Evolutionary conservation across 2,113 vertebrate species (phyloP).

Genomic region (Spea bombifrons): DNA sequence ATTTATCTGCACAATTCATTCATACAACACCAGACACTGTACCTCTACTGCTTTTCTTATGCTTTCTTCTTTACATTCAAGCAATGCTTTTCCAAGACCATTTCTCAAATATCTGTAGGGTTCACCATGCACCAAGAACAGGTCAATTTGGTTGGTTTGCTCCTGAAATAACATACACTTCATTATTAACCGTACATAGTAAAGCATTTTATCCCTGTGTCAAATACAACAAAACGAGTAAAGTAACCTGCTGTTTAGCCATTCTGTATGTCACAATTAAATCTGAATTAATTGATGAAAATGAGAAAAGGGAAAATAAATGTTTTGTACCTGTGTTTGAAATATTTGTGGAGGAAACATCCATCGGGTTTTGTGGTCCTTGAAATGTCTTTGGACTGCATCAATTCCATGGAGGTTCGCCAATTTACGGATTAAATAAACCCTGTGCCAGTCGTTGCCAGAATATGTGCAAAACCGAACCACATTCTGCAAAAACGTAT

Average conservation of each 20-base stretch:
- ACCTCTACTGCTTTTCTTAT: conserved; percentile 69
- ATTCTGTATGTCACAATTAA: too few species aligned
- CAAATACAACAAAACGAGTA: not conserved
- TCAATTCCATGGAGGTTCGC: conserved; percentile 73
- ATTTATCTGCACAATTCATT: too few species aligned
- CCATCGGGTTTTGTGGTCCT: conserved; percentile 64
- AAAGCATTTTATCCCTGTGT: too few species aligned
- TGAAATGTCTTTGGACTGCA: conserved; percentile 71
- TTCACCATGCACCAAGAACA: conserved; percentile 74
- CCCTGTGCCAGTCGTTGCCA: conserved; percentile 76
- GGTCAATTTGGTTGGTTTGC: conserved; percentile 67
- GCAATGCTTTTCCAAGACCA: conserved; percentile 66
- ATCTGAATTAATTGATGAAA: too few species aligned
- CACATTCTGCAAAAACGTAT: conserved; percentile 57
- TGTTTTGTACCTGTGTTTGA: conserved; percentile 64
- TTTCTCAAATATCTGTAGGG: conserved; percentile 78
- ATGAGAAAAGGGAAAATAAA: too few species aligned
- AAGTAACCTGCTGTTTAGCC: too few species aligned
- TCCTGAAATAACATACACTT: conserved; percentile 47
- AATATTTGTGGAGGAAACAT: conserved; percentile 77
- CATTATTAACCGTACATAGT: not conserved
- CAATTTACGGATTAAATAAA: conserved; percentile 84
- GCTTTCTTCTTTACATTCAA: conserved; percentile 58
- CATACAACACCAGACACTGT: conserved; percentile 27
- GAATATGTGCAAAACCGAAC: conserved; percentile 58